phyloP scores from a whole-genome alignment of 2,113 vertebrate genomes.

The Sula dactylatra region DNA sequence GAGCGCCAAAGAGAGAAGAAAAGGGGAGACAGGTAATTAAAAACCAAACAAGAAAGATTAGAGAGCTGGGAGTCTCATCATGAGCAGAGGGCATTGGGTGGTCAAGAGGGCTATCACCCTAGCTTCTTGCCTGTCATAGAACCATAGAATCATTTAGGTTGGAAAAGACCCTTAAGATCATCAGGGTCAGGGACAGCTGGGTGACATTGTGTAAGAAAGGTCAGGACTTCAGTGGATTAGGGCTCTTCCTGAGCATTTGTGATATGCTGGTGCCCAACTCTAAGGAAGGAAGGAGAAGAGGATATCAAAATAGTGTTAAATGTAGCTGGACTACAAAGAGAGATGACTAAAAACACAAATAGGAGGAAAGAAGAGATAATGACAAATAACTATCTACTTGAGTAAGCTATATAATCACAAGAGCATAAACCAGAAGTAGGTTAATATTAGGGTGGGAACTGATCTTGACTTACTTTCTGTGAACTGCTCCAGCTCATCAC shows the following conservation, averaged over 20 bases:
- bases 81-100: background rate
- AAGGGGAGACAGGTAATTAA: background rate
- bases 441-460: background rate
- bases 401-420: background rate
- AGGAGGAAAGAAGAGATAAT: background rate
- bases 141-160: background rate
- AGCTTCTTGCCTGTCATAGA: background rate
- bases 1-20: background rate
- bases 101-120: background rate
- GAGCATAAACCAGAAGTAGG: background rate
- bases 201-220: background rate
- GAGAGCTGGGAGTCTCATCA: fast-evolving
- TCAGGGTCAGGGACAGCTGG: background rate
- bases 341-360: background rate
- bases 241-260: background rate
- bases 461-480: background rate
- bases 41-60: background rate
- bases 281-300: background rate
- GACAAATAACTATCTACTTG: background rate
- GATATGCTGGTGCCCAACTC: background rate
- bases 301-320: background rate
- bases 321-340: background rate
- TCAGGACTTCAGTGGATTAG: background rate
- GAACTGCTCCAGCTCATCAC: background rate
- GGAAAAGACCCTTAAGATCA: background rate